Evolutionary conservation across 2,888 invertebrate species (phyloP).

Genomic region (Nasonia oneida): DNA sequence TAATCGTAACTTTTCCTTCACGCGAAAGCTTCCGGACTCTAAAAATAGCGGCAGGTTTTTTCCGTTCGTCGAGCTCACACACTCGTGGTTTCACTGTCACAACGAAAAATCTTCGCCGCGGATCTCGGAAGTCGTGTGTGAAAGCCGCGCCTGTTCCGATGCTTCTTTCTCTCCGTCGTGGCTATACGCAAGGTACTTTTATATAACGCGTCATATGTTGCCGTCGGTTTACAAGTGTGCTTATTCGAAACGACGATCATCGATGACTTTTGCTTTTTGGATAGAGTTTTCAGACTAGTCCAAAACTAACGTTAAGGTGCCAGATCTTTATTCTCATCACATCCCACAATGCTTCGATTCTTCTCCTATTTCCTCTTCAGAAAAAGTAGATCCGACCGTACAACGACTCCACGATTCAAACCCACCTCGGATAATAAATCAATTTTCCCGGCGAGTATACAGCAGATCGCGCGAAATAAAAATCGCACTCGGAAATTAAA

Average conservation of each 20-base stretch:
- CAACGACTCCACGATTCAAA: background rate
- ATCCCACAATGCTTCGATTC: too few species aligned
- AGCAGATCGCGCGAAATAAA: background rate
- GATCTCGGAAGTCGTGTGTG: slow-evolving; percentile 33
- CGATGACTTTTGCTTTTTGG: too few species aligned
- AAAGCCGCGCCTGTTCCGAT: slow-evolving; percentile 13
- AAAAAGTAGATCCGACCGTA: background rate
- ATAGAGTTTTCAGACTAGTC: too few species aligned
- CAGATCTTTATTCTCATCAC: too few species aligned
- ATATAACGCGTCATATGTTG: slow-evolving; percentile 41
- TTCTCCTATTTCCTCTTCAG: background rate
- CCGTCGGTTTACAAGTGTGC: too few species aligned
- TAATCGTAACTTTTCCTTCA: background rate
- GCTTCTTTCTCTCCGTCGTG: background rate
- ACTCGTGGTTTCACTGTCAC: slow-evolving; percentile 1
- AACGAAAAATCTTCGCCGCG: slow-evolving; percentile 9
- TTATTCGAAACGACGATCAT: too few species aligned
- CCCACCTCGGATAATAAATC: background rate
- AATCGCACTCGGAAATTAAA: background rate
- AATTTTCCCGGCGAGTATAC: background rate
- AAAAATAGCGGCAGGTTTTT: slow-evolving; percentile 16
- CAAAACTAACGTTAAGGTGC: too few species aligned
- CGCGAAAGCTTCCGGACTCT: slow-evolving; percentile 26
- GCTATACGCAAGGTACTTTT: slow-evolving; percentile 31
- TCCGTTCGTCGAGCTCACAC: background rate